Conservation (phyloP, 2,888 invertebrate species). For the Mongoloraphidia duomilia region DNA sequence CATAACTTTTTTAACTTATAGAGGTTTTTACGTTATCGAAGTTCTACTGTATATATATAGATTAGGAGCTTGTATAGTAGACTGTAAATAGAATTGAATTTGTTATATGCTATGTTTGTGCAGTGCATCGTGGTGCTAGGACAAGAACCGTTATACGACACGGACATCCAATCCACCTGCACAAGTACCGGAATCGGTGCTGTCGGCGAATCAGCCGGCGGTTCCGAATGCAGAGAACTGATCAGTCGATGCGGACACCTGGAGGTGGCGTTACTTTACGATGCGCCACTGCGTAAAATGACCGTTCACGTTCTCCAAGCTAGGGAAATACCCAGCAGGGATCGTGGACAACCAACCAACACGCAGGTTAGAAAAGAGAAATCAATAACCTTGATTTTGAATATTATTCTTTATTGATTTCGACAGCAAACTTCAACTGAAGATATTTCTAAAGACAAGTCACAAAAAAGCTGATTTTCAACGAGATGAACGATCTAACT, state of each 20-base stretch:
- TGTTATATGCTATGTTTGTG: slow-evolving; percentile 8
- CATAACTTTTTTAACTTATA: too few relatives aligned
- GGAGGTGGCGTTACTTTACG: slow-evolving; percentile 78
- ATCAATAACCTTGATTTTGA: too few relatives aligned
- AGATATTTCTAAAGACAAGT: neutral
- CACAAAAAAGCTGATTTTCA: neutral
- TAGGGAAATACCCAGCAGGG: slow-evolving; percentile 57
- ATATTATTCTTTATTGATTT: too few relatives aligned
- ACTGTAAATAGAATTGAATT: neutral
- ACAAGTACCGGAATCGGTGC: slow-evolving; percentile 26
- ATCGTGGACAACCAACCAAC: slow-evolving; percentile 51
- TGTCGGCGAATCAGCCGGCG: slow-evolving; percentile 26
- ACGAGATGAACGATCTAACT: too few relatives aligned
- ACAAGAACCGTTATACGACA: slow-evolving; percentile 28
- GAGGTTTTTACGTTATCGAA: too few relatives aligned
- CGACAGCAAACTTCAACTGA: neutral
- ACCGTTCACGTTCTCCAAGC: slow-evolving; percentile 85
- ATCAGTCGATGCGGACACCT: slow-evolving; percentile 58
- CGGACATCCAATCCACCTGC: slow-evolving; percentile 28
- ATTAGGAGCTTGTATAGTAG: too few relatives aligned
- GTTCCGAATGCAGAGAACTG: slow-evolving; percentile 16
- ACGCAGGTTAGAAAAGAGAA: slow-evolving; percentile 38
- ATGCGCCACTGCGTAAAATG: slow-evolving; percentile 83
- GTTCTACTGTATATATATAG: too few relatives aligned
- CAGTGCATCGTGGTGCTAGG: slow-evolving; percentile 37